A percentile compares a stretch with the other conserved stretches of the same genome.
These are phyloP conservation scores for Aldrovandia affinis DNA, from an alignment of 2,797 vertebrate species.

Conservation along the genomic window DNA sequence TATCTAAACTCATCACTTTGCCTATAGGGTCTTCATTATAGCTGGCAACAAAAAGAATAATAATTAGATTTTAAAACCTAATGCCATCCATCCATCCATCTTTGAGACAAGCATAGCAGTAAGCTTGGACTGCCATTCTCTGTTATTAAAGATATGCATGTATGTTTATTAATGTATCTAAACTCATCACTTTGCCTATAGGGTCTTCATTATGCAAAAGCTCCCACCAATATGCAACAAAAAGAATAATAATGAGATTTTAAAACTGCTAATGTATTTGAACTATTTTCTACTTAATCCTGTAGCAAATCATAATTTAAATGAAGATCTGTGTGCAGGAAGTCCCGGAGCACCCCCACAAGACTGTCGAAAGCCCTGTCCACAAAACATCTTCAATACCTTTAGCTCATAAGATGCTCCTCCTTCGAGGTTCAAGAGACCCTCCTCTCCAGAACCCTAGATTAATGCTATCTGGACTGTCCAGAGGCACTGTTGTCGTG, in stretches of 20 bases:
- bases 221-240: not conserved
- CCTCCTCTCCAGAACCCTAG: no score
- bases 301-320: not conserved
- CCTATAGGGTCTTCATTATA: not conserved
- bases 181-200: not conserved
- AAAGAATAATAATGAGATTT: not conserved
- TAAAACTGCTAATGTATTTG: not conserved
- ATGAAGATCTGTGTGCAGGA: not conserved
- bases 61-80: not conserved
- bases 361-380: no score
- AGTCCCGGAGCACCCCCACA: no score
- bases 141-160: constrained; percentile 14
- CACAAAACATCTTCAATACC: not conserved
- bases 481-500: not conserved
- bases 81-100: no score
- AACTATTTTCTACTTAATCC: not conserved
- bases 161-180: constrained; percentile 6
- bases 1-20: not conserved
- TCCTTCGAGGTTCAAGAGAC: not conserved
- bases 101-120: not conserved
- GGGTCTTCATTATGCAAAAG: constrained; percentile 8
- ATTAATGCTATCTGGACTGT: not conserved
- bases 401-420: not conserved
- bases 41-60: not conserved
- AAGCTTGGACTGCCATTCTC: not conserved